These are phyloP conservation scores for Hydropotes inermis DNA, from an alignment of 2,113 vertebrate genomes.

Conservation along the genomic window DNA sequence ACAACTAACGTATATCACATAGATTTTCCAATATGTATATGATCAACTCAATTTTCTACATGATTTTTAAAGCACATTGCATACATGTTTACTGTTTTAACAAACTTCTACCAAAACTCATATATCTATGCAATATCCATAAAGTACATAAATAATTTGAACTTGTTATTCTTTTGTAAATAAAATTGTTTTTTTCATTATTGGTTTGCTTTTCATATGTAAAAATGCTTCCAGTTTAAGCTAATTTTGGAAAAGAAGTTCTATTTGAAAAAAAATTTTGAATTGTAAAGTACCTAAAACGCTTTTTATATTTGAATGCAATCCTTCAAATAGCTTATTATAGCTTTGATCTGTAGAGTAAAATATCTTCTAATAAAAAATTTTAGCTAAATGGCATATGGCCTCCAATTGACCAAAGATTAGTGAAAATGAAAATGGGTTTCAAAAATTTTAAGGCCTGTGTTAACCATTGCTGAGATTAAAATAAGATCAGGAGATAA, in stretches of 20 bases:
- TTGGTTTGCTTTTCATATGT: background rate
- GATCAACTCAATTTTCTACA: background rate
- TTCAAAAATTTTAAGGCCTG: background rate
- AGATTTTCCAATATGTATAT: background rate
- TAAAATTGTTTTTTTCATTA: slow-evolving; percentile 1
- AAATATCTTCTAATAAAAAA: background rate
- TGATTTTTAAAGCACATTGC: background rate
- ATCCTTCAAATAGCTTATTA: background rate
- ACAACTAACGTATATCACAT: background rate
- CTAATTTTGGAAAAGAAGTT: background rate
- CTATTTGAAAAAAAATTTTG: background rate
- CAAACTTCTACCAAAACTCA: background rate
- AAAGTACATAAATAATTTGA: background rate
- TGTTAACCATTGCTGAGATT: background rate
- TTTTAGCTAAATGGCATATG: background rate
- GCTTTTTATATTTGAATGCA: background rate
- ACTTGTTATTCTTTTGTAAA: background rate
- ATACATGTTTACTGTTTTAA: background rate
- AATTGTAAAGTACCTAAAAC: background rate
- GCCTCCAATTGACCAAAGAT: background rate
- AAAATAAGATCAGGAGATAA: background rate
- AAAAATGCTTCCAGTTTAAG: background rate
- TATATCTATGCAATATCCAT: background rate
- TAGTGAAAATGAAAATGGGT: background rate
- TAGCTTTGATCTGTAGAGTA: background rate